Evolutionary conservation across 2,797 vertebrate genomes (phyloP).

Genomic region (Alca torda): DNA sequence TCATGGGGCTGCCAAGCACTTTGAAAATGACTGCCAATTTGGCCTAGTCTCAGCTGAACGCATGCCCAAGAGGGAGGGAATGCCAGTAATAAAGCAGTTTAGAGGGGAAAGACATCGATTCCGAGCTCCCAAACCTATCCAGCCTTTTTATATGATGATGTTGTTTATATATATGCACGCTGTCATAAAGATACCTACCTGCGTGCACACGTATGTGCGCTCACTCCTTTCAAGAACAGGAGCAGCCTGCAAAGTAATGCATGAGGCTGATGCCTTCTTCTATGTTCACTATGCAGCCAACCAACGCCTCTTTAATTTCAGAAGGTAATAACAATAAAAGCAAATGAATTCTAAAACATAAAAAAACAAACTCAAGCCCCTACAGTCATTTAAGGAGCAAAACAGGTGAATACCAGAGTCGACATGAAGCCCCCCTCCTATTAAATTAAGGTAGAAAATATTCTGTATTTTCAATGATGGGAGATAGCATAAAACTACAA

Average conservation of each 20-base stretch:
- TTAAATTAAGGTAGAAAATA: neutral
- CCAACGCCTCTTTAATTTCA: neutral
- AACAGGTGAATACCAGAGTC: neutral
- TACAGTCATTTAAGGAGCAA: neutral
- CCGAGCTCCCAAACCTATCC: constrained; percentile 50
- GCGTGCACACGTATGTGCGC: accelerated
- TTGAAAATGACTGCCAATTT: constrained; percentile 94
- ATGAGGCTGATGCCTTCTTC: neutral
- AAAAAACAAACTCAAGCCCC: neutral
- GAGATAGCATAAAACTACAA: neutral
- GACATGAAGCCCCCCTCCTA: neutral
- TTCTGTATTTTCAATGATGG: neutral
- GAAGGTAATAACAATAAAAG: neutral
- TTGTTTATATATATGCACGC: neutral
- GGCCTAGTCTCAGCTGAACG: constrained; percentile 91
- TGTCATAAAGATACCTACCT: neutral
- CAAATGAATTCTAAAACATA: neutral
- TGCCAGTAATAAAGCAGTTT: constrained; percentile 90
- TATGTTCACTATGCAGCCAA: accelerated
- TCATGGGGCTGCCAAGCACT: constrained; percentile 87
- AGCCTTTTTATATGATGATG: constrained; percentile 24
- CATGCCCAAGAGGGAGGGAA: constrained; percentile 84
- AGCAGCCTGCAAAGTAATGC: neutral
- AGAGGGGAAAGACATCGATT: constrained; percentile 81
- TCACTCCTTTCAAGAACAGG: neutral